phyloP scores from a whole-genome alignment of 2,113 vertebrate species.

The Arothron firmamentum region DNA sequence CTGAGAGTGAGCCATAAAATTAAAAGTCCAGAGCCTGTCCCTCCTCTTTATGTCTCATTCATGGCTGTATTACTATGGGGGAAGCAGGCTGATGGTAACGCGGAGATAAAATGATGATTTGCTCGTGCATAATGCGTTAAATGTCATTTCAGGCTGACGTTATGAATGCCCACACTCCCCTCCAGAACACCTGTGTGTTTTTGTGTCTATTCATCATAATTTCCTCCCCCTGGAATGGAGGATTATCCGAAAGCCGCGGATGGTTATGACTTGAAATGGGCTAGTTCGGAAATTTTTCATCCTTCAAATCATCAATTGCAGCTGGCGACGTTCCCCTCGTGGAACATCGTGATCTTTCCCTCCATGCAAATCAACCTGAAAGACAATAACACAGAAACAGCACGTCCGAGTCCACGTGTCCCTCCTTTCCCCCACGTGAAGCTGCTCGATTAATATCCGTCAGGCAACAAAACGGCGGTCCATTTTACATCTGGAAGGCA shows the following conservation, averaged over 20 bases:
- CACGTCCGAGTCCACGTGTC: background rate
- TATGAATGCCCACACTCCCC: background rate
- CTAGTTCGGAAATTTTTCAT: background rate
- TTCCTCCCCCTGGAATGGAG: background rate
- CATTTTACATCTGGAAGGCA: constrained; percentile 31
- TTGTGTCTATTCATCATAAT: background rate
- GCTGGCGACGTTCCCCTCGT: no score
- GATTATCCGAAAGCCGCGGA: background rate
- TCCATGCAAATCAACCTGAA: background rate
- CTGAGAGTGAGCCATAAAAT: background rate
- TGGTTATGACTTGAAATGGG: background rate
- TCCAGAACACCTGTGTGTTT: background rate
- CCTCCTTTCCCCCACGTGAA: constrained; percentile 9
- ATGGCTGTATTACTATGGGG: constrained; percentile 9
- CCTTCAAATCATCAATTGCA: no score
- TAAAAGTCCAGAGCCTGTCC: background rate
- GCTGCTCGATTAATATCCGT: constrained; percentile 41
- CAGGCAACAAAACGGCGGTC: constrained; percentile 28
- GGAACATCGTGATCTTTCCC: no score
- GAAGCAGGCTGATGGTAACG: constrained; percentile 1
- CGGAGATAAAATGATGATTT: constrained; percentile 32
- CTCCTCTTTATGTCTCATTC: constrained; percentile 32
- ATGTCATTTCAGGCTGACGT: constrained; percentile 22
- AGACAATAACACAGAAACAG: background rate
- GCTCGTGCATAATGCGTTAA: constrained; percentile 8